Percentiles rank a stretch among this genome's conserved stretches.
Evolutionary conservation across 2,888 invertebrate genomes (phyloP).

Genomic region (Cephus spinipes): DNA sequence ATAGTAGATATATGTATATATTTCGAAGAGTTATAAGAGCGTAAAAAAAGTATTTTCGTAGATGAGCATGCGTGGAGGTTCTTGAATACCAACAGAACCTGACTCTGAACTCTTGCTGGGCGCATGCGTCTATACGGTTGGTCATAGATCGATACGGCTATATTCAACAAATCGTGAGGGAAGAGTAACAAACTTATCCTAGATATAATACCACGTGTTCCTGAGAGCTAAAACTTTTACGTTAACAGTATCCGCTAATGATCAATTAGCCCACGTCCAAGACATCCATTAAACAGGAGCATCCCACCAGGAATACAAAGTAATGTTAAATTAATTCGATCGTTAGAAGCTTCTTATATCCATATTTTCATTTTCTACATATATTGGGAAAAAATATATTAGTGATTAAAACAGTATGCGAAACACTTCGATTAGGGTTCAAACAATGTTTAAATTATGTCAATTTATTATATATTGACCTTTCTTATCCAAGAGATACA

Average conservation of each 20-base stretch:
- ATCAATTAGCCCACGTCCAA: background rate
- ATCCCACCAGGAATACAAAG: background rate
- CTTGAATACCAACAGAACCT: background rate
- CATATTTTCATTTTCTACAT: no score
- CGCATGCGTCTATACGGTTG: constrained; percentile 34
- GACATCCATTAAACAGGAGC: background rate
- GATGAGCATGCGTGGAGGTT: background rate
- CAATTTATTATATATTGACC: background rate
- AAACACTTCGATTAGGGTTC: background rate
- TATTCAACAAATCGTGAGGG: constrained; percentile 21
- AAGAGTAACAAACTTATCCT: constrained; percentile 7
- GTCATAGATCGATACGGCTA: constrained; percentile 36
- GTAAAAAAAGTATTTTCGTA: background rate
- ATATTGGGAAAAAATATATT: background rate
- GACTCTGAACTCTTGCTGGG: background rate
- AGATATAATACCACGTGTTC: background rate
- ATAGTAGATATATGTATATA: background rate
- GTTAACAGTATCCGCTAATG: background rate
- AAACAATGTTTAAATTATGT: background rate
- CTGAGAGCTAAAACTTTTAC: background rate
- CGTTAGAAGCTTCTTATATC: background rate
- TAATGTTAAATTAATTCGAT: background rate
- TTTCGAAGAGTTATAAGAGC: background rate
- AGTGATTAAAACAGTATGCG: background rate
- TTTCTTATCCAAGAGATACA: background rate